Evolutionary conservation across 2,797 vertebrate genomes (phyloP).

Genomic region (Urophycis tenuis): DNA sequence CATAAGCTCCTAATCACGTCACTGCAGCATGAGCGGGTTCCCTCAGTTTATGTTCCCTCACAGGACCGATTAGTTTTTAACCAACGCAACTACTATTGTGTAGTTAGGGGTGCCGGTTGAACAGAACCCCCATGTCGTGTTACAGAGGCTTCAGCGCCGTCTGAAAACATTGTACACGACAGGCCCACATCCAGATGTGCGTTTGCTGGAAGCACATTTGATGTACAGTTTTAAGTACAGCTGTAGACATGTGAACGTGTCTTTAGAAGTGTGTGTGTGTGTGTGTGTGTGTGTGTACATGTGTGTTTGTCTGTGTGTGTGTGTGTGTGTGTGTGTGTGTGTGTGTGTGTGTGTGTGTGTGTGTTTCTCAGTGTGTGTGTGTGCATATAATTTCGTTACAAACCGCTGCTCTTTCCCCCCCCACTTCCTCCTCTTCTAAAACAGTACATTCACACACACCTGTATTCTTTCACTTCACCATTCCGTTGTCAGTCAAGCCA

Average conservation of each 20-base stretch:
- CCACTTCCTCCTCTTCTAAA: not conserved
- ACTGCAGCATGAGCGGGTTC: constrained; percentile 57
- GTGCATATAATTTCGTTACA: not conserved
- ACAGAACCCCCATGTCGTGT: constrained; percentile 3
- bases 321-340: not conserved
- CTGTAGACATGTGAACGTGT: not conserved
- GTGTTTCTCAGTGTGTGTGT: not conserved
- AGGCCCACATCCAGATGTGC: too few relatives aligned
- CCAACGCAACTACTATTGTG: constrained; percentile 16
- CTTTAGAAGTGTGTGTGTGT: not conserved
- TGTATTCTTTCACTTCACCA: not conserved
- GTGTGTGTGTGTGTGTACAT: not conserved
- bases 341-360: not conserved
- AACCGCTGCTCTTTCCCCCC: not conserved
- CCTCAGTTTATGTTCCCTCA: constrained; percentile 51
- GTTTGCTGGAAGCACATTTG: too few relatives aligned
- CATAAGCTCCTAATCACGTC: constrained; percentile 68
- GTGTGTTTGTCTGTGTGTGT: not conserved
- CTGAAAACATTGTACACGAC: not conserved
- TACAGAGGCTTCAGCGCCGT: not conserved
- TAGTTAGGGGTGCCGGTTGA: constrained; percentile 2
- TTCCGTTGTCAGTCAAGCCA: not conserved
- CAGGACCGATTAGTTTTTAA: constrained; percentile 44
- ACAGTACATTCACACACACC: too few relatives aligned
- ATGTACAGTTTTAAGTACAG: not conserved